Base-by-base conservation (phyloP, 2,113 vertebrate species). In the Passer domesticus region DNA sequence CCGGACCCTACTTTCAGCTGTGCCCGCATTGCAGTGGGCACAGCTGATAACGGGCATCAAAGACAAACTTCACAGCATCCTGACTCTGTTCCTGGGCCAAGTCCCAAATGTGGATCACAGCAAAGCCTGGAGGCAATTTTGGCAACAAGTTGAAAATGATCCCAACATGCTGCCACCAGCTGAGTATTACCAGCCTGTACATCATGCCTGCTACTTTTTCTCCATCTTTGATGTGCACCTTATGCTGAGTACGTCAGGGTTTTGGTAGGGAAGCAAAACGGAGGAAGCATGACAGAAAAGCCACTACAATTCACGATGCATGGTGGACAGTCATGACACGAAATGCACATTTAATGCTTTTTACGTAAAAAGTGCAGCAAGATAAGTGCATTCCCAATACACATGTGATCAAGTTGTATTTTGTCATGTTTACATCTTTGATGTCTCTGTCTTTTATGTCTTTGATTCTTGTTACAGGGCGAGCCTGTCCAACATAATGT, bases 41-140 rank as follows among this genome's bases (percentile, higher is more conserved):
- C 31, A 23, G 87, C 17, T 0, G 2, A n/a, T 58, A 78, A 78
- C 0, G 2, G 27, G 27, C 66, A 78, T 91, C 80, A 92, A 83
- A 94, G 43, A 47, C 15, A 80, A 79, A 69, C 79, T 92, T 86
- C 87, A 83, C 83, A 80, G 72, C 70, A 70, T 53, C 63, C 74
- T 49, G 44, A 47, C 47, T 90, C 37, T 82, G 39, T 55, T 92
- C 66, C 62, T 37, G 46, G 44, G 52, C 82, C 78, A 90, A 84
- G 63, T 15, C 88, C 50, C 67, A 73, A 33, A 63, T 30, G 35
- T 49, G 52, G 68, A 89, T 94, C 83, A 95, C 8, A 89, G 86
- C 8, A 53, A 91, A 94, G 60, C 83, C 94, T 75, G 35, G 33
- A 90, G 73, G 80, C 69, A 89, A 52, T 87, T 89, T 44, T 89